phyloP scores from a whole-genome alignment of 2,113 vertebrate species.

The Procavia capensis region DNA sequence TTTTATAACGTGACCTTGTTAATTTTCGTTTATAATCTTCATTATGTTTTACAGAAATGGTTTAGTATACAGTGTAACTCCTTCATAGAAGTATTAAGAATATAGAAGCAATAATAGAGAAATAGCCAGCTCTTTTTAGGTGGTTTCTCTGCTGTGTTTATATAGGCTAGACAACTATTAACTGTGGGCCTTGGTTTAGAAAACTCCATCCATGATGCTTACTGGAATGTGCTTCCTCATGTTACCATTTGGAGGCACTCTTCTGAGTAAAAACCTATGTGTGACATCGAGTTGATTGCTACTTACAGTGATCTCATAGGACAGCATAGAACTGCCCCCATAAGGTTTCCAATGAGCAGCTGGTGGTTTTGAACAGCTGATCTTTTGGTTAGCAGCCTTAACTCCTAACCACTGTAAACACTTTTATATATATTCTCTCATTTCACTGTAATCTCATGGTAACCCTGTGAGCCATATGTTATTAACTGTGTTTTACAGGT shows the following conservation, averaged over 20 bases:
- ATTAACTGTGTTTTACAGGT: neutral
- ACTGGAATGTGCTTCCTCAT: neutral
- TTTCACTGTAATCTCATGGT: neutral
- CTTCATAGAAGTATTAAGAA: slow-evolving; percentile 36
- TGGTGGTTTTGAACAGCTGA: no score
- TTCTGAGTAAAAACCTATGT: neutral
- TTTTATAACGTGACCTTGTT: slow-evolving; percentile 59
- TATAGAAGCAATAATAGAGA: neutral
- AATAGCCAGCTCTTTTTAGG: slow-evolving; percentile 8
- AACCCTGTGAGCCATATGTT: neutral
- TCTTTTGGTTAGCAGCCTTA: no score
- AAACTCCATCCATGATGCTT: neutral
- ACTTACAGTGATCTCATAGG: no score
- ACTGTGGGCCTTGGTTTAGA: neutral
- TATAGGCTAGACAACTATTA: slow-evolving; percentile 26
- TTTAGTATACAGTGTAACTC: slow-evolving; percentile 64
- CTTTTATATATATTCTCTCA: slow-evolving; percentile 28
- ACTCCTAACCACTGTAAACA: neutral
- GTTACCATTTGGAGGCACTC: neutral
- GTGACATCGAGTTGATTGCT: no score
- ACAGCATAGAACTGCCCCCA: no score
- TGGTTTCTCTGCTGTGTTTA: no score
- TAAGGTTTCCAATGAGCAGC: no score
- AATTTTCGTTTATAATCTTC: slow-evolving; percentile 82
- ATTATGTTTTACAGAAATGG: slow-evolving; percentile 83